Conservation (phyloP, 2,888 invertebrate species). For the Nomada ruficornis region DNA sequence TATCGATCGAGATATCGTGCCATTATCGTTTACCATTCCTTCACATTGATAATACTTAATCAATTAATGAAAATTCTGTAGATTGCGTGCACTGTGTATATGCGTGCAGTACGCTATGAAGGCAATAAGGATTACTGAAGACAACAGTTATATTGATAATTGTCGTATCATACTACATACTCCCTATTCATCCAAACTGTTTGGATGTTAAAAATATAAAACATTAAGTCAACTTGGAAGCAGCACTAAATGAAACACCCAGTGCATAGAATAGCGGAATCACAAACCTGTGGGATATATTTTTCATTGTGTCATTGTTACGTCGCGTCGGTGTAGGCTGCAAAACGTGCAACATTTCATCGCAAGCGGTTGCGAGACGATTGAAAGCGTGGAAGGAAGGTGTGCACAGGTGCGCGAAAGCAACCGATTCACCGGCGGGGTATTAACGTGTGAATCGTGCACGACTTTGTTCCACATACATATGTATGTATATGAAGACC, state of each 20-base stretch:
- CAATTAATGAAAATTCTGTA: slow-evolving; percentile 1
- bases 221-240: no score
- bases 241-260: neutral
- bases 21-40: neutral
- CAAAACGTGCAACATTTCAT: slow-evolving; percentile 35
- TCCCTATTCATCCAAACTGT: neutral
- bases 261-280: neutral
- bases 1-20: neutral
- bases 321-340: neutral
- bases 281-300: slow-evolving; percentile 5
- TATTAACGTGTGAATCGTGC: slow-evolving; percentile 66
- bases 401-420: slow-evolving; percentile 55
- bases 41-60: neutral
- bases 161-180: neutral
- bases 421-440: slow-evolving; percentile 35
- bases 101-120: neutral
- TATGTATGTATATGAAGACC: slow-evolving; percentile 4
- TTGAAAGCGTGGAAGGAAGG: slow-evolving; percentile 66
- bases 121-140: neutral
- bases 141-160: neutral
- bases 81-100: neutral
- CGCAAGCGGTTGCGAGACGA: slow-evolving; percentile 30
- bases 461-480: slow-evolving; percentile 36
- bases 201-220: neutral
- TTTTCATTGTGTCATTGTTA: slow-evolving; percentile 12